Evolutionary conservation across 1,140 invertebrate species (phyloP).

Genomic region (Oryctes rhinoceros): DNA sequence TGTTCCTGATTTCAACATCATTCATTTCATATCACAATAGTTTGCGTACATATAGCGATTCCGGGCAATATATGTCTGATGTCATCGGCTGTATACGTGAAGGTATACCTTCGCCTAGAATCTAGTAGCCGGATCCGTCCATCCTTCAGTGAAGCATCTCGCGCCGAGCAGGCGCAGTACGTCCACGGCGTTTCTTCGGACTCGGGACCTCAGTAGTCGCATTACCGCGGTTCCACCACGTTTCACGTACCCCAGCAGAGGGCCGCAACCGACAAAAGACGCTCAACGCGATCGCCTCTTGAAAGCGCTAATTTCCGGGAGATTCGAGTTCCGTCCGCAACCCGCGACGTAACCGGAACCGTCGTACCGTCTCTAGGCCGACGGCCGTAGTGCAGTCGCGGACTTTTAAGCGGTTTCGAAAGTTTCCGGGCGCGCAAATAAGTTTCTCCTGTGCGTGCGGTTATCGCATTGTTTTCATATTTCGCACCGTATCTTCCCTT

Average conservation of each 20-base stretch:
- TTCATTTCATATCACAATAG: slow-evolving; percentile 29
- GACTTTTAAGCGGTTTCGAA: not conserved
- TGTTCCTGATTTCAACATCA: not conserved
- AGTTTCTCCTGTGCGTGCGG: not conserved
- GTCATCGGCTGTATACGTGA: not conserved
- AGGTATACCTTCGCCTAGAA: not conserved
- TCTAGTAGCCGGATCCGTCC: slow-evolving; percentile 8
- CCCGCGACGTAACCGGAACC: not conserved
- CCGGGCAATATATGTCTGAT: not conserved
- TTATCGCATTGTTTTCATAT: not conserved
- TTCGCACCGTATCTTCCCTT: not conserved
- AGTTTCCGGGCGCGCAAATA: not conserved
- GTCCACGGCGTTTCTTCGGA: not conserved
- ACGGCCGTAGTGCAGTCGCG: not conserved
- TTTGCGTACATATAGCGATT: not conserved
- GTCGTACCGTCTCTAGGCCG: not conserved
- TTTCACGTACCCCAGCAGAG: not conserved
- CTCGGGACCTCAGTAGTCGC: not conserved
- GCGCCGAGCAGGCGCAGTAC: not conserved
- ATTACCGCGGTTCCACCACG: slow-evolving; percentile 21
- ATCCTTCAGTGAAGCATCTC: not conserved
- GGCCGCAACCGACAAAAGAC: not conserved
- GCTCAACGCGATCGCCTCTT: not conserved
- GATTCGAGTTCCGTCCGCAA: not conserved
- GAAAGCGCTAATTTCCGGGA: not conserved